A percentile compares a stretch with the other conserved stretches of the same genome.
Evolutionary conservation across 1,140 invertebrate genomes (phyloP).

Genomic region (Formica exsecta): DNA sequence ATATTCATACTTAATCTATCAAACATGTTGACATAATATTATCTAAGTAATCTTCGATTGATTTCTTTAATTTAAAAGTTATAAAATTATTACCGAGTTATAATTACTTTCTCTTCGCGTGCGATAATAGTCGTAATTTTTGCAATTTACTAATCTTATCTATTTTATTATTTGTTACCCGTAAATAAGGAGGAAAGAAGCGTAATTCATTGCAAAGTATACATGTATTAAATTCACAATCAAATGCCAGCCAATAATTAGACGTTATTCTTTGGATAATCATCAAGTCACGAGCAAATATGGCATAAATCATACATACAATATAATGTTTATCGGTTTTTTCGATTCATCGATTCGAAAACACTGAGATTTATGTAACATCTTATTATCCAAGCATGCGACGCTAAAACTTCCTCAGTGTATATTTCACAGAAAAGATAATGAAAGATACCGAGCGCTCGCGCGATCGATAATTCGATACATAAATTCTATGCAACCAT

Average conservation of each 20-base stretch:
- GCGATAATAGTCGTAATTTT: neutral
- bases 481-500: neutral
- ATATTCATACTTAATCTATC: neutral
- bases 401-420: constrained; percentile 25
- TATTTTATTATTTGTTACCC: neutral
- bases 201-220: neutral
- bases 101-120: constrained; percentile 15
- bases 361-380: constrained; percentile 41
- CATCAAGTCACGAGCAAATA: neutral
- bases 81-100: constrained; percentile 12
- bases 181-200: neutral
- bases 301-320: neutral
- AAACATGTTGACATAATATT: neutral
- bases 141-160: constrained; percentile 44
- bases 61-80: constrained; percentile 4
- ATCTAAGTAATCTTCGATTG: constrained; percentile 19
- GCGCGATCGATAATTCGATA: constrained; percentile 21
- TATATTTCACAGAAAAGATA: constrained; percentile 19
- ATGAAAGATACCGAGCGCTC: neutral
- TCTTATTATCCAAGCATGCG: constrained; percentile 23
- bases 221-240: neutral
- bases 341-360: constrained; percentile 1
- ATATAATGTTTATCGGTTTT: constrained; percentile 27
- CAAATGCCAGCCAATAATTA: constrained; percentile 7
- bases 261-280: constrained; percentile 14